Evolutionary conservation across 92 coral and sea anemone species (phyloP), one percentile per base, ranked within the genome.

Genomic region (Porites cylindrica): DNA sequence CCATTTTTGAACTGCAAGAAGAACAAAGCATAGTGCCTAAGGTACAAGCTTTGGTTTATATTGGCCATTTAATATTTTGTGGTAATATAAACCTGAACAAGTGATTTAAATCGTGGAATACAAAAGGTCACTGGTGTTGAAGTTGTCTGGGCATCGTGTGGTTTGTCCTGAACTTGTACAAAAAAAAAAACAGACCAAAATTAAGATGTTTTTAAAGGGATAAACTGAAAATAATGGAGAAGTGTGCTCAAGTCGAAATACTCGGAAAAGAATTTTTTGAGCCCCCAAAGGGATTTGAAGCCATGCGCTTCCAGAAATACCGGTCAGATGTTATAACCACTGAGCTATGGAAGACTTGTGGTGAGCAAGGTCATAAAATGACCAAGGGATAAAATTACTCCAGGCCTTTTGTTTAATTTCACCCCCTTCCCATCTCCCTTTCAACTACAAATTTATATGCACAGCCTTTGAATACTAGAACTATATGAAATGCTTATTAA

Each of bases 21-120:
- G 72, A 68, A 68, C 72, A 68, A 68, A 68, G 24, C 70, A 16
- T 66, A 29, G 32, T 29, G 32, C 32, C 32, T 29, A 29, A 29
- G 32, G 32, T 29, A 29, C 32, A 29, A 29, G 32, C 32, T 29
- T 29, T 29, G 32, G 32, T 0, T 68, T 68, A 68, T 68, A 68
- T 68, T 68, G 72, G 72, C 72, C 72, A 68, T 68, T 68, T 47
- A 68, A 68, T 68, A 68, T 68, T 68, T 68, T 68, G 72, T 68
- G 72, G 24, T 68, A 68, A 23, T 68, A 68, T 68, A 68, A 68
- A 68, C 72, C 29, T 68, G 72, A 19, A 68, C 70, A 66, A 66
- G 32, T 29, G 32, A 29, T 29, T 29, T 29, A 29, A 29, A 29
- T 29, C 3, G 32, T 29, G 32, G 32, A 29, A 29, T 29, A 29